Evolutionary conservation across 2,888 invertebrate genomes (phyloP).

Genomic region (Drosophila rubida): DNA sequence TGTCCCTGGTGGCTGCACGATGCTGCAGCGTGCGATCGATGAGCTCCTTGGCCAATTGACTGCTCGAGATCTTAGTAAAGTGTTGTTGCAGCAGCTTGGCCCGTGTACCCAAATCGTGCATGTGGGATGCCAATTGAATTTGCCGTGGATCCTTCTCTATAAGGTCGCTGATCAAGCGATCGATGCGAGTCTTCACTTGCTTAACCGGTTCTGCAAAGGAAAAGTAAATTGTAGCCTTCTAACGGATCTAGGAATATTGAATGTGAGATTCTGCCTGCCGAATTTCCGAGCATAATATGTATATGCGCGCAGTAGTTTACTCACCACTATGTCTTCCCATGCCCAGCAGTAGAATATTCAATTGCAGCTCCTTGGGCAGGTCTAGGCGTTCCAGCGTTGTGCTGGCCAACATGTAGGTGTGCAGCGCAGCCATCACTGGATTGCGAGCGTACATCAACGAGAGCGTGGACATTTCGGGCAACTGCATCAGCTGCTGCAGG

Average conservation of each 20-base stretch:
- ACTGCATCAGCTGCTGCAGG: conserved; percentile 65
- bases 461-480: conserved; percentile 67
- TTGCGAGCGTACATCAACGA: conserved; percentile 70
- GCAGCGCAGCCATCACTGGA: conserved; percentile 71
- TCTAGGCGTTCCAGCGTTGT: conserved; percentile 51
- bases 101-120: conserved; percentile 74
- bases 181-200: conserved; percentile 51
- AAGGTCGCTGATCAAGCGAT: conserved; percentile 68
- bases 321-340: conserved; percentile 66
- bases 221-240: no score
- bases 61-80: conserved; percentile 82
- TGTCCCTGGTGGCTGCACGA: conserved; percentile 84
- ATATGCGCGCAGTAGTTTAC: no score
- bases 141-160: conserved; percentile 73
- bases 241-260: not conserved
- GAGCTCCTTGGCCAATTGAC: conserved; percentile 78
- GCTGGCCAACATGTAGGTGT: conserved; percentile 72
- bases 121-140: conserved; percentile 72
- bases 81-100: conserved; percentile 78
- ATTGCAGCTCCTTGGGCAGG: conserved; percentile 47
- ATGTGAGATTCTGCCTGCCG: not conserved
- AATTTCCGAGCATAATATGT: no score
- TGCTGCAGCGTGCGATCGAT: conserved; percentile 85
- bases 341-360: conserved; percentile 65
- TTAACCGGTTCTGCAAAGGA: conserved; percentile 43